Base-by-base conservation (phyloP, 2,888 invertebrate genomes). In the Philaethria dido region DNA sequence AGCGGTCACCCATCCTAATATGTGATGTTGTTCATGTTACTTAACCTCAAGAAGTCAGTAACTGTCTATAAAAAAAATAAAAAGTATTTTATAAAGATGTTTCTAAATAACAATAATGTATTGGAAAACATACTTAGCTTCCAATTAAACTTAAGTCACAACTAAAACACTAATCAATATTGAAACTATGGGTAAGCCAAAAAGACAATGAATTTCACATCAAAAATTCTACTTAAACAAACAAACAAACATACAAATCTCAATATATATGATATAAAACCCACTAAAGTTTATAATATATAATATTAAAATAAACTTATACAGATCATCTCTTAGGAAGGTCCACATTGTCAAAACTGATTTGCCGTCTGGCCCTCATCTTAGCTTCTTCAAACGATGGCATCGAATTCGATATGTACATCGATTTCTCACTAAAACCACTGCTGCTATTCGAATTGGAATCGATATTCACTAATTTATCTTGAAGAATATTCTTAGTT, bases 321-420 rank as follows among this genome's bases (percentile, higher is more conserved):
- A 45, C 74, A 69, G 69, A 76, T 92, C 89, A 93, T 79, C 93
- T 88, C 72, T 89, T 91, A 57, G 90, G 88, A 68, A 91, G 89
- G 69, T 92, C 92, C 39, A 90, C 78, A 79, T 92, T 93, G 80
- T 94, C 94, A 77, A 94, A 94, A 76, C 93, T 93, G 76, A 94
- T 94, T 79, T 94, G 94, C 39, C 94, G 84, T 16, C 94, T 85
- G 1, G 93, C 94, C 74, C 93, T 90, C 80, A 93, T 88, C 77
- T 90, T 93, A 29, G 87, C 88, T 71, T 90, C 93, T 72, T 88
- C 92, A 69, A 87, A 93, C 0, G 86, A 90, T 5, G 87, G 89
- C 93, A 87, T 92, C 4, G 90, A 90, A 72, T 88, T 88, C 0
- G 89, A 88, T 71, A 88, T 89, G 71, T 85, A 89, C 0, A 89